phyloP scores from a whole-genome alignment of 64 coral and sea anemone species.

The Hydrozoanthus tunicans region DNA sequence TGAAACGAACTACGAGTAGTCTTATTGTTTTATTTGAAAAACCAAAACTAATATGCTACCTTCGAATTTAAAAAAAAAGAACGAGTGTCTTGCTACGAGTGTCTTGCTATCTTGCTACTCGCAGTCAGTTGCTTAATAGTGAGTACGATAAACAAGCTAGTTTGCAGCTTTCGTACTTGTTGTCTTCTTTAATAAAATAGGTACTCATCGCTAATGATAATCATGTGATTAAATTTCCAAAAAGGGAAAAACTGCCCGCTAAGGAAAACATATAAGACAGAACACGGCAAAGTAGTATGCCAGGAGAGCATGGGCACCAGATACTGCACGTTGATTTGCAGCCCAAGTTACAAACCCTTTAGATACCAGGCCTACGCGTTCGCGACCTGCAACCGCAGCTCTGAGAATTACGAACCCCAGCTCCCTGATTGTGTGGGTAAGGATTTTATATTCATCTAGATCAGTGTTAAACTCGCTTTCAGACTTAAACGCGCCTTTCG shows the following conservation, averaged over 20 bases:
- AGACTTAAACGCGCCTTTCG: not conserved
- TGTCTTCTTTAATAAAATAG: no score
- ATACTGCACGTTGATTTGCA: not conserved
- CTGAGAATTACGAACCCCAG: slow-evolving; percentile 12
- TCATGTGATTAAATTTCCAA: not conserved
- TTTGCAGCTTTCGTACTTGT: no score
- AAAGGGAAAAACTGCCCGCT: slow-evolving; percentile 29
- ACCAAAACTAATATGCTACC: no score
- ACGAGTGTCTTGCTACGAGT: no score
- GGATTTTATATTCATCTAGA: not conserved
- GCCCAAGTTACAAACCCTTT: not conserved
- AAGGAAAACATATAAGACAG: not conserved
- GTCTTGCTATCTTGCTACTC: no score
- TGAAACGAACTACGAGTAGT: no score
- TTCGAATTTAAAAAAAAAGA: no score
- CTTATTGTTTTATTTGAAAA: no score
- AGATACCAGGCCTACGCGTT: not conserved
- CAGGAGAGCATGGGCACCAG: not conserved
- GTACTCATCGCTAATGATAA: not conserved
- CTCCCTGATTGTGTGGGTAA: slow-evolving; percentile 33
- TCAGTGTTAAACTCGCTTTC: not conserved
- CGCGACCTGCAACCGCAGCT: slow-evolving; percentile 7
- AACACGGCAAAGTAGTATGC: not conserved
- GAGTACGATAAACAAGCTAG: no score
- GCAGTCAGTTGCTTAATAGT: no score